Base-by-base conservation (phyloP, 2,797 vertebrate genomes). In the Lemur catta region DNA sequence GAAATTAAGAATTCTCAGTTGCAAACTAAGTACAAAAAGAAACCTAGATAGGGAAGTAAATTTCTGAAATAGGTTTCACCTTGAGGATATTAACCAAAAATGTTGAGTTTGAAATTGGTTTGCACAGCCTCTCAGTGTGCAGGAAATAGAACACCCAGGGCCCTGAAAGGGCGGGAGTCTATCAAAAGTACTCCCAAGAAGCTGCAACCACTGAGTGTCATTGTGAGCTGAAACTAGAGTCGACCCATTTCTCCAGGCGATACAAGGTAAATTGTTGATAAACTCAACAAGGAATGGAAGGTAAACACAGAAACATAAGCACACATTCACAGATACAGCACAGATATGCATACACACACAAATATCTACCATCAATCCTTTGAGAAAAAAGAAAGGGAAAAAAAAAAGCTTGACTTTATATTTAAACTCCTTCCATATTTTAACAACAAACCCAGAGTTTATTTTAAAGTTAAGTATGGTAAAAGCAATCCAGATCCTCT, bases 381-480 rank as follows among this genome's bases (percentile, higher is more conserved):
- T 61, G 72, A 57, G 48, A 75, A 63, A 28, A 43, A 67, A 14
- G 7, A 81, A 67, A 35, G 20, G 12, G 63, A 48, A 35, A 43
- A 74, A 69, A 22, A 4, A 4, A 24, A 13, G 13, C 2, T 26
- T 9, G 15, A n/a, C 63, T 65, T n/a, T n/a, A n/a, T n/a, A 65
- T 65, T n/a, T 15, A n/a, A 65, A 65, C 33, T 65, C 15, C 33
- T 18, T n/a, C 7, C 33, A 65, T n/a, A 65, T n/a, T 33, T 17
- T 7, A 65, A 61, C 1, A 74, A 4, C 28, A 67, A 75, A 61
- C 7, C 2, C 13, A 41, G 12, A 14, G 1, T 67, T 87, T 48
- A 76, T 76, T 92, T 94, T 92, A 61, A 90, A 95, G 30, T 78
- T 81, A 72, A 50, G 20, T 55, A 18, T 43, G 35, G 7, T 46